Evolutionary conservation across 2,113 vertebrate species (phyloP).

Genomic region (Lepus timidus): DNA sequence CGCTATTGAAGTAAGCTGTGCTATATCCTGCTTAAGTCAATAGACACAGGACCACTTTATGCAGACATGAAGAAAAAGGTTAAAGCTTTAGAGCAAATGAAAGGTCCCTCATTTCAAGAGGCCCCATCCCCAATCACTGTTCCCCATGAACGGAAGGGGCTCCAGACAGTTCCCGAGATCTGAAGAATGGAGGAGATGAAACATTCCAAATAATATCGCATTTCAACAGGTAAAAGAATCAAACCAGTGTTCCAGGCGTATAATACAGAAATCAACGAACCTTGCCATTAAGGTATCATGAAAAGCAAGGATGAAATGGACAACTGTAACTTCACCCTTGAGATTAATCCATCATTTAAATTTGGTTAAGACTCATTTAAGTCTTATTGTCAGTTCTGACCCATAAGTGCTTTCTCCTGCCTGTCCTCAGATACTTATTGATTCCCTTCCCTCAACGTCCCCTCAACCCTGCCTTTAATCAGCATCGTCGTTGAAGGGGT

Average conservation of each 20-base stretch:
- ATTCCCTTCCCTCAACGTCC: background rate
- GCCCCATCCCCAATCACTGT: too few relatives aligned
- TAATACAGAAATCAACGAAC: background rate
- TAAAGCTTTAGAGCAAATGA: background rate
- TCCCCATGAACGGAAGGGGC: background rate
- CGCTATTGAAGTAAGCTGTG: background rate
- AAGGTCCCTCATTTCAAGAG: background rate
- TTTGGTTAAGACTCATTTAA: conserved; percentile 47
- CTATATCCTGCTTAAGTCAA: background rate
- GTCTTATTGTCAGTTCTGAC: conserved; percentile 33
- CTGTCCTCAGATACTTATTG: background rate
- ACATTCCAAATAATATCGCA: background rate
- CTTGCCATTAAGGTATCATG: conserved; percentile 13
- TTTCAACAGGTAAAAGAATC: background rate
- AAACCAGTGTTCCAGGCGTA: background rate
- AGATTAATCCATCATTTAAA: conserved; percentile 53
- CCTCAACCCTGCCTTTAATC: background rate
- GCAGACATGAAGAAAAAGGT: background rate
- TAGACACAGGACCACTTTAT: background rate
- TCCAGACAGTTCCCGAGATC: background rate
- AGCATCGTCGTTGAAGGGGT: background rate
- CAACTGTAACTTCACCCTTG: background rate
- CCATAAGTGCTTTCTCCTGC: background rate
- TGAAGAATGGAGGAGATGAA: background rate
- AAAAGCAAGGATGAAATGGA: conserved; percentile 10